Percentiles rank a stretch among this genome's conserved stretches.
Conservation (phyloP, 2,113 vertebrate genomes). For the Oreochromis spilurus region DNA sequence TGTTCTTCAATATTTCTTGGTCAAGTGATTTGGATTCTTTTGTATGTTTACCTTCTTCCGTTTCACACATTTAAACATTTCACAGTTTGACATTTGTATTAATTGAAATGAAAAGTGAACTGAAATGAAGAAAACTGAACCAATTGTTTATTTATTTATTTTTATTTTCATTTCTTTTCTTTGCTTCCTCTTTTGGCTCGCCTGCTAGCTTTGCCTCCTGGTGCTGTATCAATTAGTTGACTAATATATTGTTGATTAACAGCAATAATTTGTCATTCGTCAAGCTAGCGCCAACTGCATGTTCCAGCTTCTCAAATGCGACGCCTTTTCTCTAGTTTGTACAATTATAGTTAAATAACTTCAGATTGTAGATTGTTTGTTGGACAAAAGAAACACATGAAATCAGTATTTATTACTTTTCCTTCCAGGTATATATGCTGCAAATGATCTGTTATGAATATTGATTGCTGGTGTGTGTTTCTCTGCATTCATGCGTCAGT, state of each 20-base stretch:
- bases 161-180: background rate
- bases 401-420: background rate
- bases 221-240: background rate
- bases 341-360: fast-evolving
- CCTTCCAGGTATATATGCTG: background rate
- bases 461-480: background rate
- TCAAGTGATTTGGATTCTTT: background rate
- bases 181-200: background rate
- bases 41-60: background rate
- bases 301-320: fast-evolving
- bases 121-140: background rate
- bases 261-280: background rate
- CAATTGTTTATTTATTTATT: background rate
- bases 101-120: background rate
- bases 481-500: background rate
- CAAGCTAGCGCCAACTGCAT: background rate
- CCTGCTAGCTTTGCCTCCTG: background rate
- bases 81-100: background rate
- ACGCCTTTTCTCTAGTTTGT: background rate
- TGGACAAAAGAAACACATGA: background rate
- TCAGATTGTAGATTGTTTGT: background rate
- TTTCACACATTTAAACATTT: background rate
- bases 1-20: background rate
- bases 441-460: background rate
- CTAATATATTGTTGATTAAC: background rate